Base-by-base conservation (phyloP, 2,797 vertebrate genomes). In the Hyperoplus lanceolatus region DNA sequence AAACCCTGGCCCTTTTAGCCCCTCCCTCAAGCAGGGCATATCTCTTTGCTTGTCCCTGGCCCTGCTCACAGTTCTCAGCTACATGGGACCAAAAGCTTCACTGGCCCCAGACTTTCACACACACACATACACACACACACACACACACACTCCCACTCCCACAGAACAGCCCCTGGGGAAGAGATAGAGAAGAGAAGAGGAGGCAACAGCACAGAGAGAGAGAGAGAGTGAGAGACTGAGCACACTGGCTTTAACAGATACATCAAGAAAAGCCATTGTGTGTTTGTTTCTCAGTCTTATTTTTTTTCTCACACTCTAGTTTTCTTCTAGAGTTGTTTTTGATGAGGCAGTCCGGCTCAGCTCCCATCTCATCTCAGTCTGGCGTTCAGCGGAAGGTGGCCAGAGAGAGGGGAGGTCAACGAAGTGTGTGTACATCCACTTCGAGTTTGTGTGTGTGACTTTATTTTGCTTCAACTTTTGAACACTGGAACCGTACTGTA, bases 31-130 rank as follows among this genome's bases (percentile, higher is more conserved):
- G 41, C 71, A 69, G 91, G 93, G 90, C 94, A 94, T 94, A 94
- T 93, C 92, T 86, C 78, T 70, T 54, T 69, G 65, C 76, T 88
- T 77, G 87, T 87, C 90, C 89, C 86, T 67, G 81, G 88, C 85
- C 79, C 75, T 51, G 81, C 88, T 92, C 92, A 91, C 80, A 93
- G 95, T 92, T 93, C 95, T 94, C 89, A 92, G 94, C 92, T 94
- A 89, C 90, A 96, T 96, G 95, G 96, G 96, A 96, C 96, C 96
- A 96, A 95, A 29, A 93, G 81, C 90, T 87, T 90, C 89, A 85
- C 93, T 88, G 92, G 90, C 92, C 83, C 61, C 85, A 88, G 79
- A 85, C 83, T 84, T 75, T 61, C 73, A 81, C 79, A 78, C 74
- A 83, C 87, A 58, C 71, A 85, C 85, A 82, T 58, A 82, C 80